Evolutionary conservation across 1,140 invertebrate genomes (phyloP), one percentile per base, ranked within the genome.

Genomic region (Cherax quadricarinatus): DNA sequence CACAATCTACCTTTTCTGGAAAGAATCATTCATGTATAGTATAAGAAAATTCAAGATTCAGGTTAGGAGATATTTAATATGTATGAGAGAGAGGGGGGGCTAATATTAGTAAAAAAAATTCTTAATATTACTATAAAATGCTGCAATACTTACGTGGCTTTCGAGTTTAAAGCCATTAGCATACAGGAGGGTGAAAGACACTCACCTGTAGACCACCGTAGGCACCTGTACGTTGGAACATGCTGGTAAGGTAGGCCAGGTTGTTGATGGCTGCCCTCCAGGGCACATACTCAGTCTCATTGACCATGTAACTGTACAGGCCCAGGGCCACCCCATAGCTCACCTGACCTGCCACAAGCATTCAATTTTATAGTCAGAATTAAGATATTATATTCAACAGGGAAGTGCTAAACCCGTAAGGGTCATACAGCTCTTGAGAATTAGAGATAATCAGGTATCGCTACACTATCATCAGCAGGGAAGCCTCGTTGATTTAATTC

Each of bases 281-380:
- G 57, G 94, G 94, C 48, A 94, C 90, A 16, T 92, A 94, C 41
- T 94, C 94, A 1, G 12, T 89, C 73, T 94, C 94, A 10, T 90
- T 87, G 57, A 81, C 80, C 89, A 94, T 73, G 62, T 94, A 94
- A 10, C 80, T 82, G n/a, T 86, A 81, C 9, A 93, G 24, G 4
- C 75, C 86, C 14, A 94, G 82, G 9, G 93, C 93, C 24, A 92
- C 85, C 1, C 79, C 89, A 82, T 94, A 94, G 51, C 53, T 73
- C 60, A 94, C 24, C 70, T 91, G 82, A 49, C 93, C 92, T 88
- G 66, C 14, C 24, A 30, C 14, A 81, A 30, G 53, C 2, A 41
- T 41, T 41, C 2, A 41, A 41, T 41, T 41, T 41, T 41, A 41
- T 41, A 1, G 30, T 41, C 30, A 2, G 30, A 41, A 41, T 41